Base-by-base conservation (phyloP, 2,888 invertebrate species). In the Helleia helle region DNA sequence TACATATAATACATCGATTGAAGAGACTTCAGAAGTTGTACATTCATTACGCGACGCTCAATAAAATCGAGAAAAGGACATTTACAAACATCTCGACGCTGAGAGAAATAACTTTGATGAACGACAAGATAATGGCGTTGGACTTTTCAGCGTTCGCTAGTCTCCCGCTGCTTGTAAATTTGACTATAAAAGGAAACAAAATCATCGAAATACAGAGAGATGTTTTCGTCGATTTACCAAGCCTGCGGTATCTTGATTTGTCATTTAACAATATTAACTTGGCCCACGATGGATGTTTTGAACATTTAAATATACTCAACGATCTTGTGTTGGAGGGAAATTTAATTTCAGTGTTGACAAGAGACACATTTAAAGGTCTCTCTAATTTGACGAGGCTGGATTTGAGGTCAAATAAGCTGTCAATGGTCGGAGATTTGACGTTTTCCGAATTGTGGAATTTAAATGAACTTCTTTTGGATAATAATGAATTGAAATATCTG, bases 181-280 rank as follows among this genome's bases (percentile, higher is more conserved):
- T 95, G 56, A 90, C 90, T 62, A 76, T 95, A 65, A 91, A 91
- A 58, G 90, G 91, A 56, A 95, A 95, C 79, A 87, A 89, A 65
- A 89, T 95, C 58, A 86, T 88, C 15, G 92, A 92, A 66, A 87
- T 95, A 59, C 90, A 90, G 63, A 87, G 91, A 46, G 89, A 90
- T 56, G 91, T 92, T 34, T 94, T 95, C 64, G 88, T 90, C 34
- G 90, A 92, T 69, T 73, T 94, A 48, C 93, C 93, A 2, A 86
- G 86, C 44, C 77, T 93, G 56, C 88, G 88, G 61, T 89, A 90
- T 51, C 88, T 98, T 47, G 91, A 90, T 63, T 86, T 98, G 51
- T 94, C 95, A 63, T 91, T 91, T 65, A 98, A 99, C 77, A 91
- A 90, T 59, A 88, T 98, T 51, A 92, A 92, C 59, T 87, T 91